These are phyloP conservation scores for Donacobius atricapilla DNA, from an alignment of 2,113 vertebrate species.

Conservation along the genomic window DNA sequence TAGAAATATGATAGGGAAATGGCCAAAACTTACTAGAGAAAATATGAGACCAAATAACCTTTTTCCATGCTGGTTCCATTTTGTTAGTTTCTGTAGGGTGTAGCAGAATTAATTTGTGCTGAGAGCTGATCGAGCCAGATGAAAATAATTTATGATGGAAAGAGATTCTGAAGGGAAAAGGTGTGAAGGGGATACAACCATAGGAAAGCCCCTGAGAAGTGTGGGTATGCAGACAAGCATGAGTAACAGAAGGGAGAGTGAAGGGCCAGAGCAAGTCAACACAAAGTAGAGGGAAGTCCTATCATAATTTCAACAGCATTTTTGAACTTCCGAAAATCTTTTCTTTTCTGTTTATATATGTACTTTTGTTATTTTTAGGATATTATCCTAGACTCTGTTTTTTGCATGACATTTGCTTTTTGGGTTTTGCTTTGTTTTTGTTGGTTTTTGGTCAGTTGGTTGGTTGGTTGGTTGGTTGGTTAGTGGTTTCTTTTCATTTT, in stretches of 20 bases:
- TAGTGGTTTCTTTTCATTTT: neutral
- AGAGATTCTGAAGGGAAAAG: neutral
- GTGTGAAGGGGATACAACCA: neutral
- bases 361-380: neutral
- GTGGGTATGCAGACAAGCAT: neutral
- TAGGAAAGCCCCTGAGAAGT: neutral
- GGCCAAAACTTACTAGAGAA: neutral
- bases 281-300: neutral
- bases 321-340: neutral
- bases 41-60: neutral
- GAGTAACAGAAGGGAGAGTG: neutral
- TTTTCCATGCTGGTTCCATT: neutral
- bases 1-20: neutral
- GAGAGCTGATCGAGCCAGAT: neutral
- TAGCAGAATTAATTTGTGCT: neutral
- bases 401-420: neutral
- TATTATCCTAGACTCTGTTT: neutral
- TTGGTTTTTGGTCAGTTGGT: neutral
- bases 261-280: neutral
- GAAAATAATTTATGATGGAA: neutral
- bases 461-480: neutral
- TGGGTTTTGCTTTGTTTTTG: accelerated
- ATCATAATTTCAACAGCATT: neutral
- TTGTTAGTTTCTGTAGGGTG: neutral
- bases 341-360: neutral